phyloP scores from a whole-genome alignment of 2,888 invertebrate species.

The Zygothrica quintamaculata region DNA sequence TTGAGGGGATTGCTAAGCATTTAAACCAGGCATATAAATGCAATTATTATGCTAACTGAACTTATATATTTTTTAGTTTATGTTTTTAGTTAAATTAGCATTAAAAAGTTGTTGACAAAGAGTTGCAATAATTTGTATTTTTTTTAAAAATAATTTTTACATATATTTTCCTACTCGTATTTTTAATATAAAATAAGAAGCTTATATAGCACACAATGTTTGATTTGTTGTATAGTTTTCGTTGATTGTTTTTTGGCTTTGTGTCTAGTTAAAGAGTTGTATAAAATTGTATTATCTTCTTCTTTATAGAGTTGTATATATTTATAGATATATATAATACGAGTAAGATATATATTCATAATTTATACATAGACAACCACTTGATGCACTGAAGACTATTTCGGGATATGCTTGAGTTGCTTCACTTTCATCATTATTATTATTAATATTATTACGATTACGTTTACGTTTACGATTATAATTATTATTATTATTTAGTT shows the following conservation, averaged over 20 bases:
- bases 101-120: too few species aligned
- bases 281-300: too few species aligned
- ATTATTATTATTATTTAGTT: slow-evolving; percentile 12
- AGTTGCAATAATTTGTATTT: too few species aligned
- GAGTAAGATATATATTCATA: slow-evolving; percentile 30
- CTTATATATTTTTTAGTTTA: too few species aligned
- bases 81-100: too few species aligned
- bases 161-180: slow-evolving; percentile 35
- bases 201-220: slow-evolving; percentile 73
- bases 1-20: slow-evolving; percentile 25
- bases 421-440: too few species aligned
- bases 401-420: slow-evolving; percentile 79
- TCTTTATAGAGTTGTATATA: slow-evolving; percentile 1
- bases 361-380: slow-evolving; percentile 77
- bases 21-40: slow-evolving; percentile 67
- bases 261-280: slow-evolving; percentile 32
- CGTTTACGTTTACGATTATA: too few species aligned
- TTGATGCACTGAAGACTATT: slow-evolving; percentile 75
- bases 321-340: slow-evolving; percentile 22
- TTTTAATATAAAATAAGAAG: slow-evolving; percentile 55
- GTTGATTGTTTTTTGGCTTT: slow-evolving; percentile 77
- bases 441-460: too few species aligned
- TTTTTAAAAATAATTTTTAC: too few species aligned
- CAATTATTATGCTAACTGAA: too few species aligned
- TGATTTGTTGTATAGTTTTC: slow-evolving; percentile 65